These are phyloP conservation scores for Diploptera punctata DNA, from an alignment of 2,888 invertebrate species.

Conservation along the genomic window DNA sequence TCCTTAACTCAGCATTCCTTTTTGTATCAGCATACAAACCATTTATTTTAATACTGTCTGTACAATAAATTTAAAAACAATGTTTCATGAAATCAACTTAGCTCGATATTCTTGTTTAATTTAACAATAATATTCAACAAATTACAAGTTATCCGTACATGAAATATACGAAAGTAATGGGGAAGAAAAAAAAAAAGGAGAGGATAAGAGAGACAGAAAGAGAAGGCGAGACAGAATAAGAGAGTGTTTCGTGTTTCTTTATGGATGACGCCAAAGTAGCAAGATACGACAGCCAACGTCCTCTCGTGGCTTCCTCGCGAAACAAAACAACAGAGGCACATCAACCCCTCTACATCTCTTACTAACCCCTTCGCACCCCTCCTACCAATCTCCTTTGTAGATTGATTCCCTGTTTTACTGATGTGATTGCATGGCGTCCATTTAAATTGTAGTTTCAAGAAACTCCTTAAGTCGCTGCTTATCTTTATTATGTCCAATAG, in stretches of 20 bases:
- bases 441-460: conserved; percentile 22
- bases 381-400: conserved; percentile 25
- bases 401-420: conserved; percentile 37
- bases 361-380: neutral
- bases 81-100: too few species aligned
- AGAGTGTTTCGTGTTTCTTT: too few species aligned
- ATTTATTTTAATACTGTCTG: too few species aligned
- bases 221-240: too few species aligned
- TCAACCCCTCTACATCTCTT: conserved; percentile 11
- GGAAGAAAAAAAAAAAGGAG: neutral
- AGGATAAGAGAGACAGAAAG: neutral
- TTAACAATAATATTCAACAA: too few species aligned
- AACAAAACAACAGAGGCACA: conserved; percentile 34
- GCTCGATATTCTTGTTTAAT: too few species aligned
- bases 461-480: neutral
- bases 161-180: neutral
- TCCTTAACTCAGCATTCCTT: too few species aligned
- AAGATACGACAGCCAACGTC: conserved; percentile 33
- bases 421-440: conserved; percentile 38
- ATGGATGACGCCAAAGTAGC: conserved; percentile 29
- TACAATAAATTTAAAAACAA: too few species aligned
- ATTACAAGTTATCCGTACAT: too few species aligned
- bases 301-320: conserved; percentile 32
- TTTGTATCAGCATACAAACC: too few species aligned
- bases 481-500: neutral